Percentiles rank a stretch among this genome's conserved stretches.
Conservation (phyloP, 2,888 invertebrate genomes). For the Tridacna crocea region DNA sequence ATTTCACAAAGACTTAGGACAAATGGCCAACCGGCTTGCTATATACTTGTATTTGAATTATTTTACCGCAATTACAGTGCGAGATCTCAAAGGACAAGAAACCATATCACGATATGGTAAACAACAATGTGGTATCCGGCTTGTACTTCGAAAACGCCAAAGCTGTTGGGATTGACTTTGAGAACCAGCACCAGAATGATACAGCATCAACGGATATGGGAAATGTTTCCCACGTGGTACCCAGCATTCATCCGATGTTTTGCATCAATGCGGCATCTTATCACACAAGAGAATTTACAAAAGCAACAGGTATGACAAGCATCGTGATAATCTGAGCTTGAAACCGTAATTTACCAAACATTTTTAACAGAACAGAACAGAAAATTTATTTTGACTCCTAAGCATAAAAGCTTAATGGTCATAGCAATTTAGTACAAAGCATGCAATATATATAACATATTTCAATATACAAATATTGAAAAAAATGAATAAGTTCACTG, state of each 20-base stretch:
- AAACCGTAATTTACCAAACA: background rate
- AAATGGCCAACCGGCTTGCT: too few species aligned
- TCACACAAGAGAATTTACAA: slow-evolving; percentile 78
- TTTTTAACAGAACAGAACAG: background rate
- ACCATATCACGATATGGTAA: slow-evolving; percentile 71
- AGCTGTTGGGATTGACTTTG: slow-evolving; percentile 66
- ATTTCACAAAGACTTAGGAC: too few species aligned
- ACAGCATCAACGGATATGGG: slow-evolving; percentile 81
- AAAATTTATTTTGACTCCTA: too few species aligned
- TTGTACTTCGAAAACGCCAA: slow-evolving; percentile 74
- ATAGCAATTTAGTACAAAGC: too few species aligned
- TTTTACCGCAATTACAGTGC: slow-evolving; percentile 22
- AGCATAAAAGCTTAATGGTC: too few species aligned
- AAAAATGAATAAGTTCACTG: too few species aligned
- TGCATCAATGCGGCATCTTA: slow-evolving; percentile 66
- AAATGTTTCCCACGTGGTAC: slow-evolving; percentile 79
- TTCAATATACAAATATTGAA: too few species aligned
- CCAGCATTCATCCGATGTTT: slow-evolving; percentile 72
- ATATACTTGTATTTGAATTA: too few species aligned
- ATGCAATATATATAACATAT: too few species aligned
- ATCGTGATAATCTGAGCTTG: too few species aligned
- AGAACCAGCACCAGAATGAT: slow-evolving; percentile 34
- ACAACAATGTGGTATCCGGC: slow-evolving; percentile 68
- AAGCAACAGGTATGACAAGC: slow-evolving; percentile 70
- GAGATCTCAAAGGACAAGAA: slow-evolving; percentile 39